Conservation (phyloP, 2,888 invertebrate genomes). For the Metacarcinus magister region DNA sequence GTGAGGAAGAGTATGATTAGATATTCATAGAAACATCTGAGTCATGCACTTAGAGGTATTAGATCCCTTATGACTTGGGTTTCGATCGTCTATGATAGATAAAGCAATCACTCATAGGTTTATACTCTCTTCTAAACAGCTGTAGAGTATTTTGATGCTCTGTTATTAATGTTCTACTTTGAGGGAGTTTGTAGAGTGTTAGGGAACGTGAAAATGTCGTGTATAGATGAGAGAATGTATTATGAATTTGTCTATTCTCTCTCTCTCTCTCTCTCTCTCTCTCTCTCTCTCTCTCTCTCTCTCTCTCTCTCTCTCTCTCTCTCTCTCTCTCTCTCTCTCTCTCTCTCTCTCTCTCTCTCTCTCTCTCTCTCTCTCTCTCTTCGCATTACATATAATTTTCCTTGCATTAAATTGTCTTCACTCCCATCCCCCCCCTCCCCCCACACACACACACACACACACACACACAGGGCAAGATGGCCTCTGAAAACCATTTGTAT, state of each 20-base stretch:
- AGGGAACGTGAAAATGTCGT: not conserved
- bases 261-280: not conserved
- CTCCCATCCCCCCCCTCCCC: not conserved
- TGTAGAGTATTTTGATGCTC: not conserved
- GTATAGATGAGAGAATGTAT: not conserved
- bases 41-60: not conserved
- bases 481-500: conserved; percentile 33
- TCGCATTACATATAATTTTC: not conserved
- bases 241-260: not conserved
- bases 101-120: not conserved
- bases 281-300: conserved; percentile 51
- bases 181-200: not conserved
- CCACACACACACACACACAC: too few species aligned
- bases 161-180: not conserved
- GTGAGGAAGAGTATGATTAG: not conserved
- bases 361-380: not conserved
- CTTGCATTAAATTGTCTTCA: not conserved
- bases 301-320: conserved; percentile 65
- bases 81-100: not conserved
- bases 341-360: conserved; percentile 60
- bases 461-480: not conserved
- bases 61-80: not conserved
- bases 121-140: not conserved
- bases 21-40: not conserved
- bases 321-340: conserved; percentile 63